Evolutionary conservation across 1,140 invertebrate species (phyloP), one percentile per base, ranked within the genome.

Genomic region (Palaemon carinicauda): DNA sequence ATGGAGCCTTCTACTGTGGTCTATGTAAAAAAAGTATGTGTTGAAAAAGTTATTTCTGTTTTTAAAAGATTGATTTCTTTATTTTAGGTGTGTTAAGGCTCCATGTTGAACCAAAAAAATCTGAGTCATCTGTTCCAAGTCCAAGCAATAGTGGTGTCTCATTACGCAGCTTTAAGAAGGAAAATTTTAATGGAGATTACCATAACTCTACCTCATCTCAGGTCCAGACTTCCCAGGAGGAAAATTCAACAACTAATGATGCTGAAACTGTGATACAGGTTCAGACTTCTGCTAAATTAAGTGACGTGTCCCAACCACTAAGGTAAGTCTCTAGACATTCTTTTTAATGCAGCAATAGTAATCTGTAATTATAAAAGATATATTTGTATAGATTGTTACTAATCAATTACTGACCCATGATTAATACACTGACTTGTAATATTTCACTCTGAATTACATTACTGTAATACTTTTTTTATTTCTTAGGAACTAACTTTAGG

Each of bases 71-170:
- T n/a, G n/a, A n/a, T n/a, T n/a, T n/a, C n/a, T n/a, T n/a, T 27
- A 50, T 54, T 73, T 24, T 52, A 86, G 84, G 84, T 86, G 52
- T 86, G 29, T 80, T 86, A 78, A 86, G 80, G 65, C 84, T 86
- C 14, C 80, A 86, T 75, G 31, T 86, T 24, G 84, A 86, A 74
- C 84, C 84, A 65, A 86, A 86, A 65, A 86, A 86, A 74, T 74
- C 77, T 21, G 74, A n/a, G n/a, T 82, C 80, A 50, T 78, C 74
- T 19, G 75, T 71, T 19, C 51, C 53, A 14, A 80, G 78, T 19
- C 51, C 53, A 14, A 80, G 78, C 41, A 69, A 51, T 14, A 78
- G 73, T 33, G 60, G 56, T 41, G 41, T 41, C 7, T 41, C 41
- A 41, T 41, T 41, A 12, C 53, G 79, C 29, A 51, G 56, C 65